Percentiles rank a stretch among this genome's conserved stretches.
These are phyloP conservation scores for Nasonia vitripennis DNA, from an alignment of 1,140 invertebrate species.

Conservation along the genomic window DNA sequence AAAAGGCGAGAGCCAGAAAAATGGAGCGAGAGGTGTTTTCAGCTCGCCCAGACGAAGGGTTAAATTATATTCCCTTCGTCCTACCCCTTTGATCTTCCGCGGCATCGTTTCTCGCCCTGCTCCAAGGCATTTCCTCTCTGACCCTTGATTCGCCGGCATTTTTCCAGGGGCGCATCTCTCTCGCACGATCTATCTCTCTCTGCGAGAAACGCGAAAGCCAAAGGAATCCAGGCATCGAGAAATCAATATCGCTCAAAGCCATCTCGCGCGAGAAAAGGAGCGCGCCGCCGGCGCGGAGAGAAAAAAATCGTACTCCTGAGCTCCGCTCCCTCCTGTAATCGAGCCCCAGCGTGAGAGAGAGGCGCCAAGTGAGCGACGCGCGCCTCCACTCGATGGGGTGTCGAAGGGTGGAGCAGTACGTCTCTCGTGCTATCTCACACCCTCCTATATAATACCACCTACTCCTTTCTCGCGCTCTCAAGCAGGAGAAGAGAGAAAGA, in stretches of 20 bases:
- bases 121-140: constrained; percentile 43
- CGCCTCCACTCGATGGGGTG: constrained; percentile 12
- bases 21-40: constrained; percentile 21
- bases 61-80: constrained; percentile 40
- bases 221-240: constrained; percentile 68
- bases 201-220: constrained; percentile 56
- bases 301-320: constrained; percentile 11
- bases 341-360: not conserved
- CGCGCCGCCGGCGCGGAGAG: not conserved
- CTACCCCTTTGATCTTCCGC: constrained; percentile 13
- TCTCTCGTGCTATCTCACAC: not conserved
- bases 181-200: constrained; percentile 42
- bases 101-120: not conserved
- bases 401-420: constrained; percentile 9
- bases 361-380: not conserved
- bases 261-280: constrained; percentile 53
- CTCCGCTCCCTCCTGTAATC: constrained; percentile 21
- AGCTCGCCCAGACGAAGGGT: constrained; percentile 24
- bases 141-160: constrained; percentile 48
- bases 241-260: constrained; percentile 72
- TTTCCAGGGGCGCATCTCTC: constrained; percentile 44
- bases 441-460: not conserved
- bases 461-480: not conserved
- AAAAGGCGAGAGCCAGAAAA: not conserved
- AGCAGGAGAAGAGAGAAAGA: not conserved